Evolutionary conservation across 1,140 invertebrate species (phyloP), one percentile per base, ranked within the genome.

Genomic region (Acarapis woodi): DNA sequence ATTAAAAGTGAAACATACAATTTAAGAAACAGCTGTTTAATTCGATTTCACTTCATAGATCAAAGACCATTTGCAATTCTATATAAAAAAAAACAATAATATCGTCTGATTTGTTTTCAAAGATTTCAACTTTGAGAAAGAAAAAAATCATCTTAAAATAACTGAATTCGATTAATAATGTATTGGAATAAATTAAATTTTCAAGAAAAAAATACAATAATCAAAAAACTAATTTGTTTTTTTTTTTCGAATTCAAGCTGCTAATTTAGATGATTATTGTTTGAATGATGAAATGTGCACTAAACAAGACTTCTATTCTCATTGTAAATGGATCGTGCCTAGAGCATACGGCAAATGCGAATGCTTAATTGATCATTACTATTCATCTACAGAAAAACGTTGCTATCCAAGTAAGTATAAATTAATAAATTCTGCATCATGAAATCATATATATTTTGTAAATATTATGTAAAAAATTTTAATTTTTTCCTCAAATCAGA

Each of bases 251-350:
- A 35, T 20, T 18, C 32, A 58, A 85, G 78, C 75, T 46, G 73
- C 77, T n/a, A 67, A 66, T 49, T 64, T 75, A 15, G 73, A 73
- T 32, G 68, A 78, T 42, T 71, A 79, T n/a, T 85, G 79, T 51
- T 78, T 80, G 54, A 78, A 72, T 48, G 73, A 82, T 49, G 68
- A 70, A 30, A 77, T 83, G 50, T 85, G 79, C 51, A 65, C 66
- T 37, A 62, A 80, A 41, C 75, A 70, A 62, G 72, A 75, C 44
- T 63, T 61, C 32, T 68, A 75, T 44, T 75, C 71, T 34, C 71
- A 76, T 47, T 85, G 79, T 41, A 74, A 80, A 52, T 83, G 74
- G 51, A 61, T 80, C 4, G 77, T 85, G 42, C 75, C 74, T 9
- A 72, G 79, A 53, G 63, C 82, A 4, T 79, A 80, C 49, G 79